Evolutionary conservation across 2,113 vertebrate genomes (phyloP).

Genomic region (Sander vitreus): DNA sequence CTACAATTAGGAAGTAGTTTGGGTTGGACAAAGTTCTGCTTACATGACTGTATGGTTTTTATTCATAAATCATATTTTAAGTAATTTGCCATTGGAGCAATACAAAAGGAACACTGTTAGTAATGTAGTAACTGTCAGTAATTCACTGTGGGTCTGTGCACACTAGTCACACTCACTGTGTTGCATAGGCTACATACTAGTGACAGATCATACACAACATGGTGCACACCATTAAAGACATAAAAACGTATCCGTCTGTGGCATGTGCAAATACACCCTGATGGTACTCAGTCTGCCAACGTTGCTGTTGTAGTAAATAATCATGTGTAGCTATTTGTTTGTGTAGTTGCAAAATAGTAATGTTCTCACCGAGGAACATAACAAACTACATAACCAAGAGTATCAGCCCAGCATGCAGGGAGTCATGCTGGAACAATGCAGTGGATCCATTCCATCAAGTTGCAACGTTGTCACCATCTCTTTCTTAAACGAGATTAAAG

Average conservation of each 20-base stretch:
- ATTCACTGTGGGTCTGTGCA: neutral
- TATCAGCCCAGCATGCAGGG: conserved; percentile 71
- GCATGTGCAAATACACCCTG: neutral
- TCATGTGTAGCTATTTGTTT: neutral
- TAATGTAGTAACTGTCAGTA: neutral
- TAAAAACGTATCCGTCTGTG: neutral
- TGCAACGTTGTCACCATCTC: neutral
- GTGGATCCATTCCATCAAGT: conserved; percentile 39
- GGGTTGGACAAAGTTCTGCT: neutral
- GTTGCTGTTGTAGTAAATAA: neutral
- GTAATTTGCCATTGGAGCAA: neutral
- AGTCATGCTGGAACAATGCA: conserved; percentile 73
- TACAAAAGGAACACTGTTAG: neutral
- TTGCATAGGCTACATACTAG: neutral
- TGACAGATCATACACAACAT: neutral
- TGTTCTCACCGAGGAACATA: conserved; percentile 8
- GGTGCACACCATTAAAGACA: neutral
- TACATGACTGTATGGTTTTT: neutral
- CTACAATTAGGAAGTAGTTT: neutral
- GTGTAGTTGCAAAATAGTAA: neutral
- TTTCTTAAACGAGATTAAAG: neutral
- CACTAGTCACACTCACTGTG: neutral
- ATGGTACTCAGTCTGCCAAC: neutral
- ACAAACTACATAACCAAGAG: conserved; percentile 30
- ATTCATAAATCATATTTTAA: neutral